Evolutionary conservation across 2,888 invertebrate species (phyloP).

Genomic region (Euplagia quadripunctaria): DNA sequence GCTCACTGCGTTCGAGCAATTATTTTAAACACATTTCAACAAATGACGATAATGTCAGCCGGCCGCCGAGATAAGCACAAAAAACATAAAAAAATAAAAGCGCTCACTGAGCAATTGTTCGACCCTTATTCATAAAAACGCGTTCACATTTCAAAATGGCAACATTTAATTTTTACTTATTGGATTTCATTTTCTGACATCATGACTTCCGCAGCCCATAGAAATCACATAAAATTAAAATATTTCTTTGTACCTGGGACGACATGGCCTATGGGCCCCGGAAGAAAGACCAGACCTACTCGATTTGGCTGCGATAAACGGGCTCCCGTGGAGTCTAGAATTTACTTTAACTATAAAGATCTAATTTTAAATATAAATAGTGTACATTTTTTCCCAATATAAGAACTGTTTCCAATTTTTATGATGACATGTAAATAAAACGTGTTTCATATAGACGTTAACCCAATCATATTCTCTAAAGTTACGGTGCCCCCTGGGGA

Average conservation of each 20-base stretch:
- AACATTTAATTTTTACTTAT: conserved; percentile 29
- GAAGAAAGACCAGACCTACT: neutral
- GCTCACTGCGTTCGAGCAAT: conserved; percentile 80
- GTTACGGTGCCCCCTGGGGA: conserved; percentile 69
- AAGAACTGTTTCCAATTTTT: conserved; percentile 39
- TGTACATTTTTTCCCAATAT: conserved; percentile 5
- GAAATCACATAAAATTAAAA: conserved; percentile 1
- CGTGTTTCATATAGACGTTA: conserved; percentile 62
- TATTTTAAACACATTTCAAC: conserved; percentile 88
- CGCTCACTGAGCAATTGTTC: conserved; percentile 73
- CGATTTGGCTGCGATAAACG: neutral
- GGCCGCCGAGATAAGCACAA: conserved; percentile 74
- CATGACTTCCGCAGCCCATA: conserved; percentile 14
- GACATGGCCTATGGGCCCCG: neutral
- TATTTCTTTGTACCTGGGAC: neutral
- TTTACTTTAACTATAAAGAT: conserved; percentile 9
- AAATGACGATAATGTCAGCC: conserved; percentile 85
- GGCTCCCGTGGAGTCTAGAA: conserved; percentile 12
- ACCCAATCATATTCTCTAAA: conserved; percentile 61
- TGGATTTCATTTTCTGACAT: conserved; percentile 18
- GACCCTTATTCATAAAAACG: conserved; percentile 60
- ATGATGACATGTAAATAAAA: conserved; percentile 52
- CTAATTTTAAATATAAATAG: conserved; percentile 7
- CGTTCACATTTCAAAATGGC: conserved; percentile 47
- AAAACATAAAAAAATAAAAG: conserved; percentile 65